Evolutionary conservation across 2,113 vertebrate genomes (phyloP), one percentile per base, ranked within the genome.

Genomic region (Emydura subglobosa): DNA sequence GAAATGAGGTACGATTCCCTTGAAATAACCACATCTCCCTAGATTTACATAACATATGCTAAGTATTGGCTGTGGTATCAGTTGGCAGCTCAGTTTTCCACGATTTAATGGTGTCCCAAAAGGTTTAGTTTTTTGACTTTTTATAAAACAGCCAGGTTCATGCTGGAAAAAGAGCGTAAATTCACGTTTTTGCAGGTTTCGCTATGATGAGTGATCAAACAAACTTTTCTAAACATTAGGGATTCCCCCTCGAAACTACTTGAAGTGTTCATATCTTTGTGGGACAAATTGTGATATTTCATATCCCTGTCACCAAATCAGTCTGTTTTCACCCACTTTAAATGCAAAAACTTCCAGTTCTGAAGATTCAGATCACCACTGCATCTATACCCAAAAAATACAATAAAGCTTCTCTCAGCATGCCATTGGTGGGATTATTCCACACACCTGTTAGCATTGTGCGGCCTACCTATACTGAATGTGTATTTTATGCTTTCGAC

Each of bases 361-460:
- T 79, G 78, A 83, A 89, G 61, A 1, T 39, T 31, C 25, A 74
- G 50, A 5, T 84, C 44, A 93, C 86, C 17, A 59, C 17, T 54
- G 5, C 87, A 22, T 1, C 7, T 25, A 55, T 39, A 82, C 47
- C 83, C 74, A 47, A 47, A 6, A 47, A 7, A 42, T 42, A n/a
- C 13, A 39, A 42, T 72, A 25, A 34, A 72, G 24, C 22, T 2
- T 1, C 42, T 7, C 1, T 7, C 1, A 27, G 3, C 34, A 5
- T 4, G 39, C 1, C 86, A 17, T 65, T 25, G 55, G 59, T 1
- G 4, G 8, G 19, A 47, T 47, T 47, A 24, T 8, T 0, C 29
- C 44, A 79, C 1, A 3, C 16, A 34, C 16, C 39, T 82, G 78
- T 0, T 49, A 34, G 3, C 51, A 47, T 29, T 74, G 79, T 88